Conservation (phyloP, 1,140 invertebrate genomes). For the Drosophila tsacasi region DNA sequence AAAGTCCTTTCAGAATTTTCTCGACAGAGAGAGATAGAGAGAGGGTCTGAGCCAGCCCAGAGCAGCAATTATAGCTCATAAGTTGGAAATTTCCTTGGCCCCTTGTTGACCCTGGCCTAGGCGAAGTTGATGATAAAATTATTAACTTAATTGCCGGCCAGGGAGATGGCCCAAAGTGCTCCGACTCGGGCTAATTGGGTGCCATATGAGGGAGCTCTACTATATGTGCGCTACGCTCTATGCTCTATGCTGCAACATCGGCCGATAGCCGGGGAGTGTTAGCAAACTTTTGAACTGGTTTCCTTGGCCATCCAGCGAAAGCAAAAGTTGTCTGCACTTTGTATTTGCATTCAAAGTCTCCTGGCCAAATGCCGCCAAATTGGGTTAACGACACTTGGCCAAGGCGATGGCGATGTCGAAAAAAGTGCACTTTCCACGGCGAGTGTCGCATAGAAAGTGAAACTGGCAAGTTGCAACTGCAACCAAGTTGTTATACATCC, state of each 20-base stretch:
- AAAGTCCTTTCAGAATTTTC: slow-evolving; percentile 24
- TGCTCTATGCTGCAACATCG: slow-evolving; percentile 67
- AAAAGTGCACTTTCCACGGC: slow-evolving; percentile 70
- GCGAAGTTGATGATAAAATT: slow-evolving; percentile 82
- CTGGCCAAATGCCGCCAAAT: slow-evolving; percentile 80
- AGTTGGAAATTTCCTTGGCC: slow-evolving; percentile 65
- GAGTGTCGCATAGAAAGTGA: slow-evolving; percentile 78
- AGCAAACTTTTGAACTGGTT: slow-evolving; percentile 77
- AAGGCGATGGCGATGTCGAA: slow-evolving; percentile 36
- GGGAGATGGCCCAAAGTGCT: slow-evolving; percentile 26
- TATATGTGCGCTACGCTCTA: slow-evolving; percentile 6
- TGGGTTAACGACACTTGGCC: slow-evolving; percentile 79
- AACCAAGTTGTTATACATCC: slow-evolving; percentile 62
- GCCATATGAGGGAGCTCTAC: slow-evolving; percentile 20
- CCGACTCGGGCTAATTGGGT: slow-evolving; percentile 31
- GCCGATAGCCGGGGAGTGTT: slow-evolving; percentile 43
- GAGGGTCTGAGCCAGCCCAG: slow-evolving; percentile 12
- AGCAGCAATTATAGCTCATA: slow-evolving; percentile 71
- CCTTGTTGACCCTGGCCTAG: slow-evolving; percentile 57
- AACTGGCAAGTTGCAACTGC: slow-evolving; percentile 57
- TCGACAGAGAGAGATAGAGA: too few species aligned
- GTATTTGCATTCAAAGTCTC: slow-evolving; percentile 54
- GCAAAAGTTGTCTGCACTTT: slow-evolving; percentile 70
- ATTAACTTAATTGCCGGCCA: slow-evolving; percentile 74
- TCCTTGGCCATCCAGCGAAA: slow-evolving; percentile 67